Evolutionary conservation across 1,140 invertebrate genomes (phyloP), one percentile per base, ranked within the genome.

Genomic region (Subanguina moxae): DNA sequence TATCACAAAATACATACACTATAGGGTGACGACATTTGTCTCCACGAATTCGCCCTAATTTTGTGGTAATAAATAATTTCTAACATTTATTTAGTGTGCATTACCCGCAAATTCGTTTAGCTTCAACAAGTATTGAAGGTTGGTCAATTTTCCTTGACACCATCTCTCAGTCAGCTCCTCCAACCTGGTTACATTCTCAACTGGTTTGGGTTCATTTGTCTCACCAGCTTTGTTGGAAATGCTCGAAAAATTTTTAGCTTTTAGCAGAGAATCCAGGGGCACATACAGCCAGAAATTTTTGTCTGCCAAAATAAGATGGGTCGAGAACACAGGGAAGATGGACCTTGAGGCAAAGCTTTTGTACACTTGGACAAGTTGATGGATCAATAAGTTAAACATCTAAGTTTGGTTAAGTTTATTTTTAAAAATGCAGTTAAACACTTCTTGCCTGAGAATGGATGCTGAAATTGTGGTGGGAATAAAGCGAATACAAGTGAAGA

Each of bases 11-110:
- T 45, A 13, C 28, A 7, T 61, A 32, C 32, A 97, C 89, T 65
- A 97, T 91, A 74, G 93, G 91, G 84, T 97, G 92, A 81, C 93
- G 90, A 78, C 90, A 89, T 0, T 93, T 92, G 85, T 95, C 91
- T 65, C 88, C 88, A 38, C 89, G 86, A 77, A 87, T 86, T 67
- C 88, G 80, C 1, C 93, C 91, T 73, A 45, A 32, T n/a, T n/a
- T n/a, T n/a, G n/a, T n/a, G n/a, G n/a, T n/a, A n/a, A n/a, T n/a
- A n/a, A n/a, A n/a, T n/a, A n/a, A n/a, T n/a, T n/a, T n/a, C n/a
- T n/a, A n/a, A n/a, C n/a, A 19, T 61, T 19, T 13, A 23, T 8
- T 38, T 25, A n/a, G n/a, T n/a, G n/a, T n/a, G n/a, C n/a, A n/a
- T n/a, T 38, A 67, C 70, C 85, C 64, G 84, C 82, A 62, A 86